Base-by-base conservation (phyloP, 2,113 vertebrate species). In the Machaerirhynchus nigripectus region DNA sequence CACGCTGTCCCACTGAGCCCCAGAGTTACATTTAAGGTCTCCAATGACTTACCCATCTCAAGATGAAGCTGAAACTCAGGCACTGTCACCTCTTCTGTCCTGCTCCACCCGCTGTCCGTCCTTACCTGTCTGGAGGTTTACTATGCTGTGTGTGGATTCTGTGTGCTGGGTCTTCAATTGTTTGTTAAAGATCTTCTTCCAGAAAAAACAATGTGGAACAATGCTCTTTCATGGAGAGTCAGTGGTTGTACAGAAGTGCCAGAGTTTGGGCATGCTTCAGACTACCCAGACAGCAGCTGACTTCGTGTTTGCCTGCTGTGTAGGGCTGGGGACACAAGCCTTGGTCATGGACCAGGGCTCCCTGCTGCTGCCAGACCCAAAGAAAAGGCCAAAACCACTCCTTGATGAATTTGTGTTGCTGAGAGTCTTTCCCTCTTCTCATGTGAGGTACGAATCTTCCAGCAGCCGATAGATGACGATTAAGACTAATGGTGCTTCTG, bases 81-180 rank as follows among this genome's bases (percentile, higher is more conserved):
- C 4, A 1, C 46, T 65, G 44, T 60, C 40, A 37, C 44, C 13
- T 71, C 33, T 55, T 77, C 40, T 42, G n/a, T 84, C 14, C 35
- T 82, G 21, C 26, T 71, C 44, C 19, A 39, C 31, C 30, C 0
- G 0, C 73, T 82, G 26, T 15, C 12, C 7, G 9, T 77, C 24
- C 27, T 82, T 46, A 42, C 22, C 40, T 37, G 13, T 8, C 47
- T 67, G 37, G 19, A 68, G 24, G 3, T 73, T 28, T 88, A 4
- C 6, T 56, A 49, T 5, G 2, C n/a, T 44, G 39, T 80, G 18
- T 24, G 14, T 31, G 42, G 11, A 60, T 83, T 76, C 13, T 11
- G 6, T 0, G 0, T 68, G 13, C 28, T 7, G 5, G 6, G 3
- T 76, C 12, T 88, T n/a, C 18, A 70, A 61, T n/a, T 1, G 11